Conservation (phyloP, 2,113 vertebrate species). For the Smithornis capensis region DNA sequence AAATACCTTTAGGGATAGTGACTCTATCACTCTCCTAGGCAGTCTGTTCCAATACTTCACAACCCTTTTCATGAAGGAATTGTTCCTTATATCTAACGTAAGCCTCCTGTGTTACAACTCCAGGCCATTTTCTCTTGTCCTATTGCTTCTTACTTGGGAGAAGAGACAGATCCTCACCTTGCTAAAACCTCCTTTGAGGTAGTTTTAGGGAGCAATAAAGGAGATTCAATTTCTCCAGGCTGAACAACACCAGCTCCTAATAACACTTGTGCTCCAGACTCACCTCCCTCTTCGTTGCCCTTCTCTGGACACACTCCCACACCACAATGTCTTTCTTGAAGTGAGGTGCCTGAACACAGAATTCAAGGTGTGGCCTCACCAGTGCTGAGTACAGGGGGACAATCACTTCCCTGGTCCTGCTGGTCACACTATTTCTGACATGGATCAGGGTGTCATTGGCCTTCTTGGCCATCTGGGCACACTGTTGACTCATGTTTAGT, state of each 20-base stretch:
- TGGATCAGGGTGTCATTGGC: background rate
- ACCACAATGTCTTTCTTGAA: background rate
- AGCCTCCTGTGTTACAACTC: background rate
- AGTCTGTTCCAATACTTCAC: background rate
- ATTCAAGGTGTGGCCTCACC: fast-evolving
- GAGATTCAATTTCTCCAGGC: background rate
- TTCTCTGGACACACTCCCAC: background rate
- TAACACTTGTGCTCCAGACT: background rate
- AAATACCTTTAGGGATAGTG: background rate
- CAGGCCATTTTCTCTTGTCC: background rate
- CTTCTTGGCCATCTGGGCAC: background rate
- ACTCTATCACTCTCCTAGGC: background rate
- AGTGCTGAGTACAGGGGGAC: fast-evolving
- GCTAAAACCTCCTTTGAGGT: background rate
- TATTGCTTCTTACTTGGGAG: background rate
- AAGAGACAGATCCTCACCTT: fast-evolving
- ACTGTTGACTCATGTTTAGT: fast-evolving
- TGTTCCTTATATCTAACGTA: background rate
- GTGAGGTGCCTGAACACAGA: background rate
- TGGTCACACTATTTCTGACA: background rate
- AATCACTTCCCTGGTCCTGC: background rate
- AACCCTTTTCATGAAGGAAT: background rate
- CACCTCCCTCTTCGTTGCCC: background rate
- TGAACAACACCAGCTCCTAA: background rate
- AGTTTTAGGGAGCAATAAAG: too few species aligned